phyloP scores from a whole-genome alignment of 2,797 vertebrate species.

The Pseudomugil tenellus region DNA sequence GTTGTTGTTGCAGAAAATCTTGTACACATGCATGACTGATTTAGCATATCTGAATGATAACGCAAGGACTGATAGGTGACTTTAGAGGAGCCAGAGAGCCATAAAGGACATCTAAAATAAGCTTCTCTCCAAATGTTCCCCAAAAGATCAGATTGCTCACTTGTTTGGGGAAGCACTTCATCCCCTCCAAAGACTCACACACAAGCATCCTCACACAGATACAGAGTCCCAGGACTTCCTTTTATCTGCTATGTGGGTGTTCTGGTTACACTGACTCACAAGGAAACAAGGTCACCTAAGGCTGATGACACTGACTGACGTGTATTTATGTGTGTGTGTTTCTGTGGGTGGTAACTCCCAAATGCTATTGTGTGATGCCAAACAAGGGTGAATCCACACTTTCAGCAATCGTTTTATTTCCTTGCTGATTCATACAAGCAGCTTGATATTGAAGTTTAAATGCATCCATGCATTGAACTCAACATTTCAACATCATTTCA shows the following conservation, averaged over 20 bases:
- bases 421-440: neutral
- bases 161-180: slow-evolving; percentile 49
- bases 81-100: slow-evolving; percentile 18
- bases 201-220: slow-evolving; percentile 39
- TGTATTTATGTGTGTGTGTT: slow-evolving; percentile 30
- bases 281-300: slow-evolving; percentile 46
- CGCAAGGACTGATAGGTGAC: neutral
- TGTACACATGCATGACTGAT: neutral
- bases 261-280: slow-evolving; percentile 66
- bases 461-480: no score
- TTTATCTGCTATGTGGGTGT: slow-evolving; percentile 62
- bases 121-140: slow-evolving; percentile 21
- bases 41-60: slow-evolving; percentile 8
- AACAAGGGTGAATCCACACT: slow-evolving; percentile 25
- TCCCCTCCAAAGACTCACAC: slow-evolving; percentile 35
- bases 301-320: slow-evolving; percentile 54
- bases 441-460: neutral
- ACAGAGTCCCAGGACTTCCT: slow-evolving; percentile 36
- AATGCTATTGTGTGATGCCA: slow-evolving; percentile 16
- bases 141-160: slow-evolving; percentile 58
- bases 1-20: neutral
- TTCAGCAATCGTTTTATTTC: neutral
- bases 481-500: neutral
- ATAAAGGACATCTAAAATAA: slow-evolving; percentile 11
- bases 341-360: slow-evolving; percentile 34